phyloP scores from a whole-genome alignment of 2,888 invertebrate species.

The Pinctada fucata region DNA sequence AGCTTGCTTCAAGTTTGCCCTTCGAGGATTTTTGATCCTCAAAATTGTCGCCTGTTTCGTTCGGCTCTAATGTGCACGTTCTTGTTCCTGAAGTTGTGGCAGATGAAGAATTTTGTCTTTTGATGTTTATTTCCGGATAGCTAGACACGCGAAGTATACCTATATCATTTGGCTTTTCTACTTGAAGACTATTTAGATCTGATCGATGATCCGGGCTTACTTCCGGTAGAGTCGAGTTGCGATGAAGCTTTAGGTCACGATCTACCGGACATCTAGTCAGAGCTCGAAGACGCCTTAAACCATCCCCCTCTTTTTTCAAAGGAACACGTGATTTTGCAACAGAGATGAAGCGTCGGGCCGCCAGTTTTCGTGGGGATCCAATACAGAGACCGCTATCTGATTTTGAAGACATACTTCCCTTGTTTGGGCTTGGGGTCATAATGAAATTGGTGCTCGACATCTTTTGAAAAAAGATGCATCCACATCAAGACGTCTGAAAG shows the following conservation, averaged over 20 bases:
- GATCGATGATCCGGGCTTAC: not conserved
- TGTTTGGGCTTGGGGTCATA: not conserved
- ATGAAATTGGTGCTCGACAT: not conserved
- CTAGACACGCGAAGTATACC: constrained; percentile 19
- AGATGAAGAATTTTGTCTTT: not conserved
- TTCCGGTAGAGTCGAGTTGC: constrained; percentile 17
- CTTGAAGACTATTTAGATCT: not conserved
- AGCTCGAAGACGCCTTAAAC: not conserved
- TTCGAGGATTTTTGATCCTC: not conserved
- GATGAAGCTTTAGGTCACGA: not conserved
- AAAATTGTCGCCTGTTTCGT: not conserved
- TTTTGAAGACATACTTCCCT: not conserved
- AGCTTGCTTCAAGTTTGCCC: not conserved
- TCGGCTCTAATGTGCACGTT: not conserved
- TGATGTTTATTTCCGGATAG: constrained; percentile 17
- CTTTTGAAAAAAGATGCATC: not conserved
- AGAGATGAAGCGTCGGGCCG: constrained; percentile 6
- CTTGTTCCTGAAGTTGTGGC: not conserved
- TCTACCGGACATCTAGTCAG: constrained; percentile 4
- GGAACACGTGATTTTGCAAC: constrained; percentile 19
- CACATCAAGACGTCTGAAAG: no score
- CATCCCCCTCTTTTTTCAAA: not conserved
- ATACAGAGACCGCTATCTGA: not conserved
- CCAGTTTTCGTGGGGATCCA: not conserved
- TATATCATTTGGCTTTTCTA: not conserved